phyloP scores from a whole-genome alignment of 2,797 vertebrate species.

The Sebastes iracundus region DNA sequence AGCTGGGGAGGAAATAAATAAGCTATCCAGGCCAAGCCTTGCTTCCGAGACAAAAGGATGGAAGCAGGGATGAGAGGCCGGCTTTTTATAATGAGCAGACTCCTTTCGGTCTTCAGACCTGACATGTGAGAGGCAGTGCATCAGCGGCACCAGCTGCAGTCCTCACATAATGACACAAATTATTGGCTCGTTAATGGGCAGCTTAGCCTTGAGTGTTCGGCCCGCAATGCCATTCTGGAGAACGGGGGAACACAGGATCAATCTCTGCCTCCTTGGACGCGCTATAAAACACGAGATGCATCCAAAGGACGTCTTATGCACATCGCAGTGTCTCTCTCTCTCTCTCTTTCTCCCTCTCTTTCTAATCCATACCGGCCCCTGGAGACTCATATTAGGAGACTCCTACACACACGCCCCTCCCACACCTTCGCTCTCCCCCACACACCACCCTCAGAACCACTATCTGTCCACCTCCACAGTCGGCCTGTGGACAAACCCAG shows the following conservation, averaged over 20 bases:
- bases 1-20: conserved; percentile 61
- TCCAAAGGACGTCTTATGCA: conserved; percentile 65
- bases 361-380: conserved; percentile 65
- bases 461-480: conserved; percentile 82
- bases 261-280: conserved; percentile 59
- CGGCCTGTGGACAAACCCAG: conserved; percentile 83
- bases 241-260: conserved; percentile 53
- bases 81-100: conserved; percentile 55
- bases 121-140: conserved; percentile 67
- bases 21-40: conserved; percentile 53
- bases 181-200: conserved; percentile 74
- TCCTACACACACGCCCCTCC: conserved; percentile 69
- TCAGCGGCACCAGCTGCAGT: conserved; percentile 71
- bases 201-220: conserved; percentile 70
- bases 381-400: conserved; percentile 75
- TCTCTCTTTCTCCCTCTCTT: conserved; percentile 14
- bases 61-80: conserved; percentile 63
- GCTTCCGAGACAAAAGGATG: conserved; percentile 64
- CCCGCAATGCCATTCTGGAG: conserved; percentile 47
- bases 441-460: conserved; percentile 78
- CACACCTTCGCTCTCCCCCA: conserved; percentile 64
- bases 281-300: conserved; percentile 66
- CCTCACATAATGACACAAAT: conserved; percentile 74
- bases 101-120: conserved; percentile 58
- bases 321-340: conserved; percentile 25